Percentiles rank a stretch among this genome's conserved stretches.
Conservation (phyloP, 2,797 vertebrate species). For the Falco rusticolus region DNA sequence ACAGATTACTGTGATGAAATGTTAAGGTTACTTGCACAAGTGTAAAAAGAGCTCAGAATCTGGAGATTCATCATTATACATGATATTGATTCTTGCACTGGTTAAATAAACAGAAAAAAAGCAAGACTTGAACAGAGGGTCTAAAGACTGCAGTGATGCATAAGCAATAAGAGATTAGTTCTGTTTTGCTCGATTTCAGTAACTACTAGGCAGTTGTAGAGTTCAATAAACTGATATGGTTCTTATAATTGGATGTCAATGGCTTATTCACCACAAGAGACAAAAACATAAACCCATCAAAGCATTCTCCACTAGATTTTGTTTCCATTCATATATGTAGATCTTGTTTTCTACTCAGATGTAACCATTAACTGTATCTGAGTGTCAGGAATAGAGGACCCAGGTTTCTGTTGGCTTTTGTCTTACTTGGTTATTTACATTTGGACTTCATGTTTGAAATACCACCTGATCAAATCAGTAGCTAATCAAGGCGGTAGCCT, state of each 20-base stretch:
- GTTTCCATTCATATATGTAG: neutral
- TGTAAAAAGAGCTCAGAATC: neutral
- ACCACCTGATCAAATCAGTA: neutral
- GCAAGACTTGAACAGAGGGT: neutral
- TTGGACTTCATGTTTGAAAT: neutral
- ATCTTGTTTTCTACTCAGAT: neutral
- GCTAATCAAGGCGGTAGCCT: neutral
- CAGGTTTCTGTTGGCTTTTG: neutral
- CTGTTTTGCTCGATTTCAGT: neutral
- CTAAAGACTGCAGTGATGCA: neutral
- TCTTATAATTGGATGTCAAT: neutral
- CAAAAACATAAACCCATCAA: neutral
- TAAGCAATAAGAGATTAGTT: neutral
- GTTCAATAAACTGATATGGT: neutral
- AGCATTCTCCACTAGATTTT: neutral
- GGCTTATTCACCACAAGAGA: neutral
- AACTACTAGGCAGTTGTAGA: neutral
- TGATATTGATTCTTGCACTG: neutral
- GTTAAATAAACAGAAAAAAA: neutral
- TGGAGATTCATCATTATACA: neutral
- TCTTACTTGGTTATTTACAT: neutral
- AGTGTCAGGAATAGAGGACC: neutral
- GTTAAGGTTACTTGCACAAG: neutral
- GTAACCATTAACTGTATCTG: neutral
- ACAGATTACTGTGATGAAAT: neutral